Evolutionary conservation across 2,113 vertebrate genomes (phyloP).

Genomic region (Anoplopoma fimbria): DNA sequence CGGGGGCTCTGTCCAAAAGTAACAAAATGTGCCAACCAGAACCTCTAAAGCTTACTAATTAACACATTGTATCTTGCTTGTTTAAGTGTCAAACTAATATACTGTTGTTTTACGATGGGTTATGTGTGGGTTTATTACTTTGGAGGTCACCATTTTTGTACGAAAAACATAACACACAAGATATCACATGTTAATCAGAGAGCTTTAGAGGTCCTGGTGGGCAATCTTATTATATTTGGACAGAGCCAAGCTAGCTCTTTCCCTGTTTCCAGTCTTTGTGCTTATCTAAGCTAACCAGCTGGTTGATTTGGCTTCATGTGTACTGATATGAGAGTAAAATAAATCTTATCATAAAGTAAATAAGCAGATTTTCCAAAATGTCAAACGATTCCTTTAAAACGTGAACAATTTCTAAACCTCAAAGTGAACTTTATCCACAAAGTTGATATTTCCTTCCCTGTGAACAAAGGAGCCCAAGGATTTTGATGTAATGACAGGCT

Average conservation of each 20-base stretch:
- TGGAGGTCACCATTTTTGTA: no score
- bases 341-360: not conserved
- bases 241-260: not conserved
- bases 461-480: not conserved
- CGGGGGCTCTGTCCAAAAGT: not conserved
- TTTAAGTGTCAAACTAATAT: no score
- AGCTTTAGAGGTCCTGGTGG: not conserved
- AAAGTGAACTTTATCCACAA: not conserved
- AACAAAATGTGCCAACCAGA: not conserved
- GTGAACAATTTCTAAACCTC: not conserved
- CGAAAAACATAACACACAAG: no score
- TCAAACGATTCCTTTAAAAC: not conserved
- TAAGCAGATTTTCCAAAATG: not conserved
- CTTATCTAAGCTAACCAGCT: not conserved
- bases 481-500: not conserved
- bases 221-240: not conserved
- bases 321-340: not conserved
- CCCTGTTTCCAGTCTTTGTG: not conserved
- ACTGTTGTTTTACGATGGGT: no score
- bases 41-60: not conserved
- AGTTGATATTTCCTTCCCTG: not conserved
- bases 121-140: no score
- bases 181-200: not conserved
- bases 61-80: not conserved
- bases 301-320: not conserved